Conservation (phyloP, 1,140 invertebrate genomes). For the Campoletis sonorensis region DNA sequence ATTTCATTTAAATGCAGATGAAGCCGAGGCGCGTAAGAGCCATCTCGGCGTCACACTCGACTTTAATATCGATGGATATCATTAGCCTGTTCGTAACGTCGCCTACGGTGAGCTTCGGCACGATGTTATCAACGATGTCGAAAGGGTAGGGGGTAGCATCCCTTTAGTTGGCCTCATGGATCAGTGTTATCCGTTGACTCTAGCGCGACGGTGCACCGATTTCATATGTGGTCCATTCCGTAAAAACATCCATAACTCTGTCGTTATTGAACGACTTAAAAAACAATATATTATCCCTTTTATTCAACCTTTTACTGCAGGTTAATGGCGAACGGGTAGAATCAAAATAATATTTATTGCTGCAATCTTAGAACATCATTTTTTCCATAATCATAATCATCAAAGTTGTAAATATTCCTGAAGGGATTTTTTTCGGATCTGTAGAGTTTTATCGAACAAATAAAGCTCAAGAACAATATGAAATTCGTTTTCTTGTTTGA, state of each 20-base stretch:
- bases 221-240: slow-evolving; percentile 28
- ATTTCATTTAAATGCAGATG: slow-evolving; percentile 68
- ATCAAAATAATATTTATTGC: no score
- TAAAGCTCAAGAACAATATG: no score
- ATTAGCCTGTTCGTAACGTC: slow-evolving; percentile 53
- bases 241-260: not conserved
- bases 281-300: slow-evolving; percentile 42
- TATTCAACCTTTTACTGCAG: not conserved
- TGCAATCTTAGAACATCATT: no score
- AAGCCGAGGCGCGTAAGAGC: slow-evolving; percentile 51
- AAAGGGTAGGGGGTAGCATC: not conserved
- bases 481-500: no score
- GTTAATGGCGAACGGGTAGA: not conserved
- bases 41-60: slow-evolving; percentile 49
- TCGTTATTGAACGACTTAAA: slow-evolving; percentile 2
- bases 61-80: slow-evolving; percentile 66
- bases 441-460: no score
- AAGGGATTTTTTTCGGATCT: no score
- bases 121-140: slow-evolving; percentile 10
- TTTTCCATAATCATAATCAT: no score
- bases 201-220: not conserved
- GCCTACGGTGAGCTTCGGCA: not conserved
- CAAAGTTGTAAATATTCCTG: no score
- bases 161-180: slow-evolving; percentile 36
- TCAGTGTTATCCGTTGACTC: slow-evolving; percentile 32